Evolutionary conservation across 2,797 vertebrate genomes (phyloP), one percentile per base, ranked within the genome.

Genomic region (Limosa lapponica): DNA sequence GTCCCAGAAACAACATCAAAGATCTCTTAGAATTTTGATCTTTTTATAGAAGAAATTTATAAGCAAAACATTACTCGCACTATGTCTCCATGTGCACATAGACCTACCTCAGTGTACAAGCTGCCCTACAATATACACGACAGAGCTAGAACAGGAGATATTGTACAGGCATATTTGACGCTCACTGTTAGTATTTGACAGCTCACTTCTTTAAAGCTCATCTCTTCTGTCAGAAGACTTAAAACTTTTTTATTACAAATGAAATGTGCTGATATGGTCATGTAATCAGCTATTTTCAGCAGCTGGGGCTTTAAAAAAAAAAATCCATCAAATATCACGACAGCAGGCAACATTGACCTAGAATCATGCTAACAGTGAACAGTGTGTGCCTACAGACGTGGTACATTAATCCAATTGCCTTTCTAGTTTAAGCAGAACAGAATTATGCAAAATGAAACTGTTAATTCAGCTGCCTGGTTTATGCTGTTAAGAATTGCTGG

Each of bases 401-500:
- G 22, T 62, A 49, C 57, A 64, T 70, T 79, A 86, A 74, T 74
- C n/a, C 44, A 85, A 87, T 67, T 96, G 61, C 51, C 69, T 70
- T 85, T 87, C 61, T 89, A 43, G 8, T 62, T 89, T 84, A 84
- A 86, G 61, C 28, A 78, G 84, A 93, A 46, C 16, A 82, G 61
- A 94, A 69, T 86, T 89, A 85, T 36, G 44, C 78, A 89, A 90
- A 93, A 84, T n/a, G 34, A 83, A 89, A 83, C 72, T 78, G 70
- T 87, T 72, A 83, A 90, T 82, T 93, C 75, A 83, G 44, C 78
- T 82, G 39, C 69, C 87, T 75, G 70, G 52, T 84, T 90, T 72
- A 72, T 51, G n/a, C 46, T 87, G 23, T 49, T 65, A 74, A 58
- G 36, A 79, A 66, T 1, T 66, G n/a, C 36, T 72, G 25, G 57